Conservation (phyloP, 2,888 invertebrate species). For the Microctonus brassicae region DNA sequence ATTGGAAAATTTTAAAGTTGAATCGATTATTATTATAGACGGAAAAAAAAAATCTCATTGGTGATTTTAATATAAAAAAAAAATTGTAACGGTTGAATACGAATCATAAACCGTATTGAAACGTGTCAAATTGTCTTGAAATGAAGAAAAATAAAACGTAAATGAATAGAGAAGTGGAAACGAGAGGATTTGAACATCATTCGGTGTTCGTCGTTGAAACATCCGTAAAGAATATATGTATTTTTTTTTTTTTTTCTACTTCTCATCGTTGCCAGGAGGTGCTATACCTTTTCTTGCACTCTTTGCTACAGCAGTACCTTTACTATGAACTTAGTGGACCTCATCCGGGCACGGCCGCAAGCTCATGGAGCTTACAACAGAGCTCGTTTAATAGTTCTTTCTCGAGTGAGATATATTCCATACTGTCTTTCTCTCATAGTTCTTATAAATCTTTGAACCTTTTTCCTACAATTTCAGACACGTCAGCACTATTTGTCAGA, state of each 20-base stretch:
- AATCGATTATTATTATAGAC: neutral
- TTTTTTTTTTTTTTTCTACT: neutral
- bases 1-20: neutral
- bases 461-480: slow-evolving; percentile 1
- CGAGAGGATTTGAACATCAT: slow-evolving; percentile 16
- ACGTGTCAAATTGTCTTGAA: neutral
- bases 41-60: neutral
- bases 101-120: too few species aligned
- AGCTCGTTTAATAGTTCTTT: slow-evolving; percentile 35
- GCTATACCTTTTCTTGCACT: slow-evolving; percentile 2
- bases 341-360: slow-evolving; percentile 29
- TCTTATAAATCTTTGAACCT: slow-evolving; percentile 42
- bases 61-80: neutral
- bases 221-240: slow-evolving; percentile 6
- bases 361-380: slow-evolving; percentile 34
- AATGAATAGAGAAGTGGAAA: slow-evolving; percentile 14
- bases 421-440: slow-evolving; percentile 26
- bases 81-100: too few species aligned
- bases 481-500: slow-evolving; percentile 23
- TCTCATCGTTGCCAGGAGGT: neutral
- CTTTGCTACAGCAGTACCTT: neutral
- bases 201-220: neutral
- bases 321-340: slow-evolving; percentile 23
- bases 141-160: neutral
- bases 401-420: slow-evolving; percentile 27